Conservation (phyloP, 2,888 invertebrate genomes). For the Synanthedon formicaeformis region DNA sequence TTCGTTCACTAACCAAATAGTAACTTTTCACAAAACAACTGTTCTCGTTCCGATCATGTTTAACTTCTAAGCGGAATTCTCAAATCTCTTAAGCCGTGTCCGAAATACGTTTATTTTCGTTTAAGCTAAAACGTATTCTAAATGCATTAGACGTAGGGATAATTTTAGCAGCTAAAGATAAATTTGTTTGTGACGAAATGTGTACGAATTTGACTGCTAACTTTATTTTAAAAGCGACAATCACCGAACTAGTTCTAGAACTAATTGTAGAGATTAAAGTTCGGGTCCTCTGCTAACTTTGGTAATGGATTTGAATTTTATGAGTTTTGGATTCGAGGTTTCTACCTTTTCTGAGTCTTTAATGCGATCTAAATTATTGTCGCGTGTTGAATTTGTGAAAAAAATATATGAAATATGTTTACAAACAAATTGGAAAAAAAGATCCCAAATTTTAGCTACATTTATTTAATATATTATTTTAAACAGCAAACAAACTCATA, state of each 20-base stretch:
- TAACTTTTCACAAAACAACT: neutral
- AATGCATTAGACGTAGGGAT: neutral
- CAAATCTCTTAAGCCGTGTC: conserved; percentile 61
- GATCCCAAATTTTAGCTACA: too few relatives aligned
- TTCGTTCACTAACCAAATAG: too few relatives aligned
- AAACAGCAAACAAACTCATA: conserved; percentile 12
- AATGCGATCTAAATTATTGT: too few relatives aligned
- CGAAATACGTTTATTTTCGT: conserved; percentile 27
- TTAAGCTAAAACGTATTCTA: neutral
- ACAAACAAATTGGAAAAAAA: too few relatives aligned
- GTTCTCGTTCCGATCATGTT: conserved; percentile 10
- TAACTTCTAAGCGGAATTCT: conserved; percentile 57
- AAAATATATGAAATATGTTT: too few relatives aligned
- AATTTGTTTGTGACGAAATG: conserved; percentile 26
- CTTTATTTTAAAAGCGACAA: conserved; percentile 61
- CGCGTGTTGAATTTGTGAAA: too few relatives aligned
- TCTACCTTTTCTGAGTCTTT: neutral
- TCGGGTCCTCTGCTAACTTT: conserved; percentile 29
- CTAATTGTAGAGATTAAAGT: conserved; percentile 59
- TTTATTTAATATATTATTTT: neutral
- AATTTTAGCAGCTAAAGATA: conserved; percentile 11
- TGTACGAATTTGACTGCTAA: conserved; percentile 40
- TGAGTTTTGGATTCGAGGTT: conserved; percentile 10
- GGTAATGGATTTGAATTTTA: conserved; percentile 29
- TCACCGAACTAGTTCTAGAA: conserved; percentile 55